Evolutionary conservation across 2,797 vertebrate species (phyloP), one percentile per base, ranked within the genome.

Genomic region (Eleutherodactylus coqui): DNA sequence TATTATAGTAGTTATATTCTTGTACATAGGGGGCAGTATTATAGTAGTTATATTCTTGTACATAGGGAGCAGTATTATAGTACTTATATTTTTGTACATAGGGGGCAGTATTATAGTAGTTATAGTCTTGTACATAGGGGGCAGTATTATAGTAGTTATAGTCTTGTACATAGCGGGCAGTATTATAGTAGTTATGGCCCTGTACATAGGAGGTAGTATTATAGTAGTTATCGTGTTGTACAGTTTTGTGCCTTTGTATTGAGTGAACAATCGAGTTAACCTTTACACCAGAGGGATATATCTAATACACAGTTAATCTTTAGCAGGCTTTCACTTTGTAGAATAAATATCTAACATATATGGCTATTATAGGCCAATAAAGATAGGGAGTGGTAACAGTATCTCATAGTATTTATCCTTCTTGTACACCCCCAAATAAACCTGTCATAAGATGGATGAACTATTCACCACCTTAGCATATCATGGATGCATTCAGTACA

Each of bases 131-230:
- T 45, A 49, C n/a, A n/a, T 58, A 58, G 55, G 55, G n/a, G 7
- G 55, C 55, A 58, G 55, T 58, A 53, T 55, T 62, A 62, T 62
- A 62, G 58, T 32, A 62, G 58, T 62, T 62, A 62, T 62, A 62
- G 29, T 62, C 58, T 29, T 27, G 58, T 62, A 62, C 14, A 62
- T 62, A 62, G 58, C 9, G 5, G n/a, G 58, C 58, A 62, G 58
- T 62, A 62, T 62, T 62, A 62, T 62, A 62, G 58, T 32, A 62
- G 58, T 62, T 32, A 62, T 62, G 32, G 29, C 16, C 58, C 16
- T 62, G 27, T 62, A 62, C 14, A 62, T 14, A 29, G 58, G n/a
- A 24, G 53, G 58, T 11, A 62, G 27, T 62, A 62, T 62, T 62
- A 32, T 62, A 62, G 58, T 32, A 62, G 27, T 62, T 62, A 62